Evolutionary conservation across 2,797 vertebrate genomes (phyloP).

Genomic region (Amniataba percoides): DNA sequence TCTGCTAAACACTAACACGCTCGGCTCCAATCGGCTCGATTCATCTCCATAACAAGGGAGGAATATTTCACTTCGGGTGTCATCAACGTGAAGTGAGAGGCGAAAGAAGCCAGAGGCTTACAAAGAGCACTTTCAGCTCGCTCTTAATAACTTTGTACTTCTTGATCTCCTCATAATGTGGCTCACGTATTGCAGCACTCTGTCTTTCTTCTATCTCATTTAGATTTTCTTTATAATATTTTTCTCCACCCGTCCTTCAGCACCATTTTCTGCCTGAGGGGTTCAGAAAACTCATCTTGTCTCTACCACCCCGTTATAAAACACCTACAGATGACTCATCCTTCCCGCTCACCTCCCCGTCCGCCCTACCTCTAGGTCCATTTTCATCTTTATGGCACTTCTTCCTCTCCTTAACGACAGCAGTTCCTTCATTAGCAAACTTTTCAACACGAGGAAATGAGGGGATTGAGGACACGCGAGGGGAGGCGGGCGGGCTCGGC

Average conservation of each 20-base stretch:
- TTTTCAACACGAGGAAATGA: slow-evolving; percentile 49
- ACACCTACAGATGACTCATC: slow-evolving; percentile 61
- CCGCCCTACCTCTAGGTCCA: background rate
- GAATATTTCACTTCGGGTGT: slow-evolving; percentile 57
- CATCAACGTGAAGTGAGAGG: slow-evolving; percentile 44
- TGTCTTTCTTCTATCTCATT: slow-evolving; percentile 14
- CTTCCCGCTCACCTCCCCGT: slow-evolving; percentile 40
- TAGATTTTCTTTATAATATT: slow-evolving; percentile 11
- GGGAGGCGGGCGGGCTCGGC: slow-evolving; percentile 16
- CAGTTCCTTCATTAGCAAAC: slow-evolving; percentile 64
- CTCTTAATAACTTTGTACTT: slow-evolving; percentile 16
- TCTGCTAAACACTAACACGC: slow-evolving; percentile 62
- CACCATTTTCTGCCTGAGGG: slow-evolving; percentile 11
- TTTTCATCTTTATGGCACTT: slow-evolving; percentile 58
- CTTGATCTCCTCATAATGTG: slow-evolving; percentile 29
- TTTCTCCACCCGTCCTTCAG: background rate
- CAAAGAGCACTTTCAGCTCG: slow-evolving; percentile 13
- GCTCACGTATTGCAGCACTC: background rate
- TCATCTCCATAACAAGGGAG: slow-evolving; percentile 53
- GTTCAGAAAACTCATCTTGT: slow-evolving; percentile 30
- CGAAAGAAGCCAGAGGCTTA: slow-evolving; percentile 38
- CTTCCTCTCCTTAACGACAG: slow-evolving; percentile 50
- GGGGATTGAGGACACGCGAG: slow-evolving; percentile 46
- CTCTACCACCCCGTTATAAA: slow-evolving; percentile 37
- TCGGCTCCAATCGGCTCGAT: slow-evolving; percentile 27